Evolutionary conservation across 2,888 invertebrate genomes (phyloP), one percentile per base, ranked within the genome.

Genomic region (Pyrrhia umbra): DNA sequence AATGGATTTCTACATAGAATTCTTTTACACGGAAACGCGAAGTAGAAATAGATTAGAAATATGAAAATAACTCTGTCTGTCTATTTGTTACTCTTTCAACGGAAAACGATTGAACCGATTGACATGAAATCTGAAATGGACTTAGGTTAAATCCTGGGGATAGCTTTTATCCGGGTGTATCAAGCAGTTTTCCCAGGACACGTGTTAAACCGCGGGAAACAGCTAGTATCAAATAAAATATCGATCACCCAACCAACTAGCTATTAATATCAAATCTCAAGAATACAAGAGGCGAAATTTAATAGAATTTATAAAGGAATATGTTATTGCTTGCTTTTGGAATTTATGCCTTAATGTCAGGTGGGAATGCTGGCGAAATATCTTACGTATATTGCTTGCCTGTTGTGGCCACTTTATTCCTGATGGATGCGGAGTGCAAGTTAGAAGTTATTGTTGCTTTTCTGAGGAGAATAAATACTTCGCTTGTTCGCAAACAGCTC

Each of bases 261-360:
- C 62, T 39, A 59, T 59, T 55, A 64, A 59, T 69, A 60, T 60
- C 21, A 46, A 70, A 73, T 70, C 10, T 37, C 51, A 65, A 56
- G 46, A 49, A 63, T 61, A 55, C 30, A 34, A 21, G 30, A 16
- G 10, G 21, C 16, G 15, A 56, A 69, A 50, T 69, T 56, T 75
- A 49, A 65, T 65, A 34, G 58, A 63, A 75, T 66, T 63, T 62
- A 39, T 60, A 23, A 52, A 57, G 47, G 62, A 54, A 72, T 68
- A 70, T 23, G 59, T 62, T 77, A 68, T 67, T 62, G 51, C 43
- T n/a, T 64, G 62, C 65, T 70, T 61, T 83, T 80, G 55, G 76
- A 80, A 88, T 88, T 88, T 89, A 87, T 87, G 77, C 74, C 61
- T 69, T 78, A 82, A 85, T 84, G 81, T 83, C 81, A 77, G 76